These are phyloP conservation scores for Pyralis farinalis DNA, from an alignment of 2,888 invertebrate genomes.

Conservation along the genomic window DNA sequence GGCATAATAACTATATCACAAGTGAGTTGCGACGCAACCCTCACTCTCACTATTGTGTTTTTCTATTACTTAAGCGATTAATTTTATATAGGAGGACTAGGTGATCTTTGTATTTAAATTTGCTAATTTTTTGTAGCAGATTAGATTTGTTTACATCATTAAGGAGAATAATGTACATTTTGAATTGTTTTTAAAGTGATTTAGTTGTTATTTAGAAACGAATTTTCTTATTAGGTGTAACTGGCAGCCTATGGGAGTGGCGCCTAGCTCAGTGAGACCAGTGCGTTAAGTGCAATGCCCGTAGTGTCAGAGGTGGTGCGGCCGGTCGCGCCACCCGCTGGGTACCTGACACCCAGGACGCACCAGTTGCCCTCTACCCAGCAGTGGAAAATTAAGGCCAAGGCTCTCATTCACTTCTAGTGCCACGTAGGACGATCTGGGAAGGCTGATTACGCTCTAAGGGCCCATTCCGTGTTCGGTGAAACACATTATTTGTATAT, in stretches of 20 bases:
- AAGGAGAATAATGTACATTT: slow-evolving; percentile 79
- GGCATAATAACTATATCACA: slow-evolving; percentile 76
- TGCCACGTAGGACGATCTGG: slow-evolving; percentile 53
- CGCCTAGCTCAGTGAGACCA: slow-evolving; percentile 63
- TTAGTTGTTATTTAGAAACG: slow-evolving; percentile 80
- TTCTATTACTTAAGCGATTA: slow-evolving; percentile 77
- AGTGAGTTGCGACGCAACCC: slow-evolving; percentile 44
- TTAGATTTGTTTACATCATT: slow-evolving; percentile 76
- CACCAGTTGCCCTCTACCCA: too few relatives aligned
- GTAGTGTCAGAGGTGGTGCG: slow-evolving; percentile 29
- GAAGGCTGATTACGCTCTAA: slow-evolving; percentile 59
- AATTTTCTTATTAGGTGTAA: slow-evolving; percentile 74
- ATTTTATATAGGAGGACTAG: slow-evolving; percentile 77
- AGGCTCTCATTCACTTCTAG: slow-evolving; percentile 32
- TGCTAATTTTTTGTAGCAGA: slow-evolving; percentile 80
- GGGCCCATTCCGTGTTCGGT: slow-evolving; percentile 69
- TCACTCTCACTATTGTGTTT: slow-evolving; percentile 67
- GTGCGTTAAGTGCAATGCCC: slow-evolving; percentile 73
- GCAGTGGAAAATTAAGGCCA: slow-evolving; percentile 30
- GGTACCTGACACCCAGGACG: slow-evolving; percentile 6
- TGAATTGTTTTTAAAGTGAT: slow-evolving; percentile 80
- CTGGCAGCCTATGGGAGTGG: slow-evolving; percentile 66
- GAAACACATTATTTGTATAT: slow-evolving; percentile 64
- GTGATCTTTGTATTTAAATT: slow-evolving; percentile 78
- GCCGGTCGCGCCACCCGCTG: too few relatives aligned